A percentile compares a stretch with the other conserved stretches of the same genome.
These are phyloP conservation scores for Diplolepis rosae DNA, from an alignment of 2,888 invertebrate genomes.

Conservation along the genomic window DNA sequence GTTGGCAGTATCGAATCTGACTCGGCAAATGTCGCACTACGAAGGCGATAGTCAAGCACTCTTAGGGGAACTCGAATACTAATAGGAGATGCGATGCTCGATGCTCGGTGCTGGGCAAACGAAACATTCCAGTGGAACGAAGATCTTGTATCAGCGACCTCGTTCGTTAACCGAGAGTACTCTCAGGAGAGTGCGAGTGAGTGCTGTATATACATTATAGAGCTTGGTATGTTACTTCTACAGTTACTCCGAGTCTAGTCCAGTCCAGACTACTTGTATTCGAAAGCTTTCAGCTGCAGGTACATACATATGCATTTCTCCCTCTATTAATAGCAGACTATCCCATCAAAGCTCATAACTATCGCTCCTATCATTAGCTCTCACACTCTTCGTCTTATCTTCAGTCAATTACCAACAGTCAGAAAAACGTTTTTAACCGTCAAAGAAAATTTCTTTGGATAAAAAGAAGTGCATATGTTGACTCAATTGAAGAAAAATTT, in stretches of 20 bases:
- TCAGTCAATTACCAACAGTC: too few species aligned
- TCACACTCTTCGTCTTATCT: too few species aligned
- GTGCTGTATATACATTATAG: not conserved
- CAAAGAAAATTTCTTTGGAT: too few species aligned
- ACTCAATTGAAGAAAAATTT: too few species aligned
- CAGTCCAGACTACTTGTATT: too few species aligned
- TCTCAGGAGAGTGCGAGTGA: not conserved
- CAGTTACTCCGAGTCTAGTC: too few species aligned
- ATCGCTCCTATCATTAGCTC: not conserved
- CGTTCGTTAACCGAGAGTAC: slow-evolving; percentile 60
- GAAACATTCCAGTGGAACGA: slow-evolving; percentile 64
- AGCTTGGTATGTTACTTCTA: not conserved
- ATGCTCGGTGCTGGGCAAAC: slow-evolving; percentile 58
- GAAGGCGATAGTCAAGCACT: slow-evolving; percentile 37
- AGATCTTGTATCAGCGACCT: slow-evolving; percentile 66
- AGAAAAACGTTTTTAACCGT: too few species aligned
- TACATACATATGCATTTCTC: not conserved
- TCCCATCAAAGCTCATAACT: not conserved
- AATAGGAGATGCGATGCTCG: slow-evolving; percentile 67
- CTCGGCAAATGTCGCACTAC: slow-evolving; percentile 28
- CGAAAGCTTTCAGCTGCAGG: not conserved
- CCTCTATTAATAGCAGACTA: not conserved
- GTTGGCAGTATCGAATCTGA: slow-evolving; percentile 28
- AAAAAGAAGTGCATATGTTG: too few species aligned
- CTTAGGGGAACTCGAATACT: slow-evolving; percentile 60